Base-by-base conservation (phyloP, 2,888 invertebrate genomes). In the Brachypterus glaber region DNA sequence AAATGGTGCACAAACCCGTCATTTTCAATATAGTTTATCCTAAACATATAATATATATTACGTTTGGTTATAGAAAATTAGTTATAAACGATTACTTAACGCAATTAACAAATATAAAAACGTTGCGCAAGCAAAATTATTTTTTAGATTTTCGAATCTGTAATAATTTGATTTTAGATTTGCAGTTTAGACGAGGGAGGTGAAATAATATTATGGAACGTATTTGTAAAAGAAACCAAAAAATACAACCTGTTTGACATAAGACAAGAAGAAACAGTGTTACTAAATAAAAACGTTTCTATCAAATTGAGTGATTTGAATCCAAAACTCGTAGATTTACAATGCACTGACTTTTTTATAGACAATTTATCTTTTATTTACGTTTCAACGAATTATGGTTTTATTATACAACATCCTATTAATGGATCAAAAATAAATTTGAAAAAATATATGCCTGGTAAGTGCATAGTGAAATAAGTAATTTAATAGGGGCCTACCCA, bases 171-270 rank as follows among this genome's bases (percentile, higher is more conserved):
- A 40, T 48, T 52, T 42, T 44, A 73, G 70, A 60, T 73, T 36
- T 70, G 70, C 48, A 69, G 68, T 39, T 55, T 74, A 43, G 70
- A 71, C 45, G 69, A 70, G 46, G 60, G 62, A 31, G 73, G 73
- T 4, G 53, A 46, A 21, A 50, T 73, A 33, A 63, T 69, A 17
- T 54, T 71, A 37, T 74, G 73, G 73, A 68, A 66, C 43, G 59
- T 70, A 17, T 58, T 72, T n/a, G 33, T 46, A 57, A 46, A 41
- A 49, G 25, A 40, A 39, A 18, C 11, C 27, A 25, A 21, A 51
- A 62, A 18, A 64, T 63, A 25, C 52, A n/a, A n/a, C n/a, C n/a
- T n/a, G n/a, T n/a, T n/a, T n/a, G n/a, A n/a, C n/a, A n/a, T n/a
- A n/a, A n/a, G n/a, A n/a, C n/a, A n/a, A n/a, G n/a, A n/a, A n/a